Percentiles rank a stretch among this genome's conserved stretches.
phyloP scores from a whole-genome alignment of 2,888 invertebrate genomes.

The Lithophane semibrunnea region DNA sequence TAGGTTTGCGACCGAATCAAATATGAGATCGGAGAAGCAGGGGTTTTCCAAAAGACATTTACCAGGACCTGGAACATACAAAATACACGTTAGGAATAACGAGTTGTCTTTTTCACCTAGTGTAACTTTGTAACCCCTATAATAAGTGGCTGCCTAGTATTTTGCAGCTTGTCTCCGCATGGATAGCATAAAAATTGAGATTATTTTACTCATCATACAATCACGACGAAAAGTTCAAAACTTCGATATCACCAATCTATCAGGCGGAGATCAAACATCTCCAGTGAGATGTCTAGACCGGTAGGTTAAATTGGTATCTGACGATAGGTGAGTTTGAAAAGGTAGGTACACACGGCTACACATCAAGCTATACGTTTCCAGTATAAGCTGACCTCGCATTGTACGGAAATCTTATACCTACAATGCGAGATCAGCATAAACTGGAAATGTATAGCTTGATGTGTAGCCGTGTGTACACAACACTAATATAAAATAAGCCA shows the following conservation, averaged over 20 bases:
- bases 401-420: too few species aligned
- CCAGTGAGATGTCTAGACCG: background rate
- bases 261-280: background rate
- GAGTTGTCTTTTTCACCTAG: background rate
- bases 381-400: too few species aligned
- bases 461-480: too few species aligned
- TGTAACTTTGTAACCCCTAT: background rate
- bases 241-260: background rate
- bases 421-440: too few species aligned
- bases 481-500: background rate
- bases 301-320: background rate
- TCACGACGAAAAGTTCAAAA: background rate
- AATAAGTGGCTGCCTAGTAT: background rate
- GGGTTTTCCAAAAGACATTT: constrained; percentile 69
- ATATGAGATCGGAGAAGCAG: constrained; percentile 72
- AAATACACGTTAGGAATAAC: constrained; percentile 1
- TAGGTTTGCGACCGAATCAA: constrained; percentile 64
- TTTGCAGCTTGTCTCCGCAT: background rate
- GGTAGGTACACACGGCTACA: too few species aligned
- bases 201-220: background rate
- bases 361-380: too few species aligned
- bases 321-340: too few species aligned
- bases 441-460: too few species aligned
- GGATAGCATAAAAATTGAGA: background rate
- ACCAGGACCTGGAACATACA: constrained; percentile 68